A percentile compares a stretch with the other conserved stretches of the same genome.
phyloP scores from a whole-genome alignment of 2,797 vertebrate genomes.

The Cyclura pinguis region DNA sequence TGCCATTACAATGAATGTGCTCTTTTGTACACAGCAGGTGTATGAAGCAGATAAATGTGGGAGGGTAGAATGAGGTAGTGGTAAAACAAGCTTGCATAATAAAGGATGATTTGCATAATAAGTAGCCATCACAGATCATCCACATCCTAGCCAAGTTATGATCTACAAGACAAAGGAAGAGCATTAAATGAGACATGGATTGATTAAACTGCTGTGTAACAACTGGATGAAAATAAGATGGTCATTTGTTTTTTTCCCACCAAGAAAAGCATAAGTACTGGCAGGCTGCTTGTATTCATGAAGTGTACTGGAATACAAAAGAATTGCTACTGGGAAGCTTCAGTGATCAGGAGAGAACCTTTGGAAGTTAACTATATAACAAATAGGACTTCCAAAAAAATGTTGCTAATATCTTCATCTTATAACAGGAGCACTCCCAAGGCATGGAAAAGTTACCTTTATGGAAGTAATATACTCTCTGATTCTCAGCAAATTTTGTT shows the following conservation, averaged over 20 bases:
- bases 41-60: conserved; percentile 46
- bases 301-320: not conserved
- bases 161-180: conserved; percentile 25
- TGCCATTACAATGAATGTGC: conserved; percentile 31
- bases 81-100: conserved; percentile 45
- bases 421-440: not conserved
- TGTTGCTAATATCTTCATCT: not conserved
- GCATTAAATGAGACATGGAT: conserved; percentile 38
- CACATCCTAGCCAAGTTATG: conserved; percentile 26
- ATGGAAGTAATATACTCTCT: too few relatives aligned
- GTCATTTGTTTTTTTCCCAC: conserved; percentile 29
- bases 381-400: not conserved
- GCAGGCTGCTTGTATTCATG: not conserved
- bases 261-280: not conserved
- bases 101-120: conserved; percentile 44
- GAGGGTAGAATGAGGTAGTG: conserved; percentile 39
- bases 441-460: too few relatives aligned
- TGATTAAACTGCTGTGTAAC: conserved; percentile 31
- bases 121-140: conserved; percentile 37
- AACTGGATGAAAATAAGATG: conserved; percentile 36
- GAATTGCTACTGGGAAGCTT: not conserved
- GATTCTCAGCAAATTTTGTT: too few relatives aligned
- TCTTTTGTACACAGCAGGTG: conserved; percentile 40
- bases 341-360: not conserved
- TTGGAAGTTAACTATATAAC: not conserved